phyloP scores from a whole-genome alignment of 2,113 vertebrate genomes.

The Leuciscus idus region DNA sequence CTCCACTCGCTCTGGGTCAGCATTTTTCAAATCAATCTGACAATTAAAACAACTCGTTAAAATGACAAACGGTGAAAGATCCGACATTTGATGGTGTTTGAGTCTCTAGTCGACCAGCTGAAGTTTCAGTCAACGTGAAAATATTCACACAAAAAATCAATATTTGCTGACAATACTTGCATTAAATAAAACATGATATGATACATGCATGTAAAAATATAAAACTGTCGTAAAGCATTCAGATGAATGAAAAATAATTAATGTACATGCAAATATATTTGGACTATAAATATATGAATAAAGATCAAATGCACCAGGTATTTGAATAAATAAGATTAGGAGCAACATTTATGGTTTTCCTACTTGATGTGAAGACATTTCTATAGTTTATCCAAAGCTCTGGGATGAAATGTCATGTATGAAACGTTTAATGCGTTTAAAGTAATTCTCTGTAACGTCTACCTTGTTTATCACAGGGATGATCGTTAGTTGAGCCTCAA shows the following conservation, averaged over 20 bases:
- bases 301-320: not conserved
- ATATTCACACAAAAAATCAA: too few relatives aligned
- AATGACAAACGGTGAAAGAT: not conserved
- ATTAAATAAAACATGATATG: not conserved
- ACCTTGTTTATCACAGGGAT: slow-evolving; percentile 99
- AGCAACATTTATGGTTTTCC: not conserved
- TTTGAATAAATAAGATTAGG: not conserved
- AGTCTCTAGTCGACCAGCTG: too few relatives aligned
- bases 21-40: slow-evolving; percentile 97
- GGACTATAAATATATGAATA: too few relatives aligned
- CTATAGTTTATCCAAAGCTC: not conserved
- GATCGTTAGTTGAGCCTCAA: slow-evolving; percentile 92
- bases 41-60: slow-evolving; percentile 13
- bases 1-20: slow-evolving; percentile 89
- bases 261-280: not conserved
- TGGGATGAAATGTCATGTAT: not conserved
- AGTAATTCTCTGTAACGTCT: slow-evolving; percentile 43
- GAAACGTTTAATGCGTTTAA: not conserved
- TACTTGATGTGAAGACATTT: not conserved
- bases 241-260: not conserved
- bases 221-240: not conserved
- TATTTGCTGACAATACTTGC: not conserved
- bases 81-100: too few relatives aligned
- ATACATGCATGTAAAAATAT: not conserved
- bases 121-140: not conserved